Evolutionary conservation across 2,797 vertebrate genomes (phyloP), one percentile per base, ranked within the genome.

Genomic region (Pangasius djambal): DNA sequence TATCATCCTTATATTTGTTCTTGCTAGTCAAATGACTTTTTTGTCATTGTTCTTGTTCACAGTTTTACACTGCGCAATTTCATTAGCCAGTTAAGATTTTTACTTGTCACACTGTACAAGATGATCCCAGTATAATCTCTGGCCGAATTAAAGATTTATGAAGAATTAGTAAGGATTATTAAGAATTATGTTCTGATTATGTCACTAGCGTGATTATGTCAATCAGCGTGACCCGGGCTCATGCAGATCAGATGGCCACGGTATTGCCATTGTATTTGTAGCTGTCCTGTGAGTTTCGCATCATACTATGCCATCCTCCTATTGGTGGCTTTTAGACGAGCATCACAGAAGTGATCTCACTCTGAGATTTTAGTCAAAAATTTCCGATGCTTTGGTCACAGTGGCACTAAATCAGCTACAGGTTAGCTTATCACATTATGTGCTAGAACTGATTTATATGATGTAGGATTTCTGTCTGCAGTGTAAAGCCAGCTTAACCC

Each of bases 1-100:
- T 59, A 50, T 69, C n/a, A 44, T 40, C 10, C 10, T 85, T 55
- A 70, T 79, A 86, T 88, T 78, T 40, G 40, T 40, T 40, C 40
- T 40, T 40, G 40, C 40, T 40, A 40, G 40, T 40, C 40, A 40
- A 40, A 40, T 40, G 40, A 40, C 40, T 40, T 40, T 40, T 40
- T 40, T 40, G 7, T 10, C 9, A 6, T 84, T 50, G 16, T 50
- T 67, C 40, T 31, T 84, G 1, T 48, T 63, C 25, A 25, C 72
- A 52, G n/a, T 34, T 18, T 34, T 34, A 20, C 16, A 83, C 25
- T 48, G 2, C n/a, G 3, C 6, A 83, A n/a, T 10, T n/a, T 48
- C 25, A 40, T 83, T 9, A 13, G 16, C 34, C n/a, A 81, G n/a
- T 61, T 44, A 44, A 15, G n/a, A 15, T 52, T 65, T n/a, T 83